A percentile compares a stretch with the other conserved stretches of the same genome.
phyloP scores from a whole-genome alignment of 2,797 vertebrate genomes.

The Cyclopterus lumpus region DNA sequence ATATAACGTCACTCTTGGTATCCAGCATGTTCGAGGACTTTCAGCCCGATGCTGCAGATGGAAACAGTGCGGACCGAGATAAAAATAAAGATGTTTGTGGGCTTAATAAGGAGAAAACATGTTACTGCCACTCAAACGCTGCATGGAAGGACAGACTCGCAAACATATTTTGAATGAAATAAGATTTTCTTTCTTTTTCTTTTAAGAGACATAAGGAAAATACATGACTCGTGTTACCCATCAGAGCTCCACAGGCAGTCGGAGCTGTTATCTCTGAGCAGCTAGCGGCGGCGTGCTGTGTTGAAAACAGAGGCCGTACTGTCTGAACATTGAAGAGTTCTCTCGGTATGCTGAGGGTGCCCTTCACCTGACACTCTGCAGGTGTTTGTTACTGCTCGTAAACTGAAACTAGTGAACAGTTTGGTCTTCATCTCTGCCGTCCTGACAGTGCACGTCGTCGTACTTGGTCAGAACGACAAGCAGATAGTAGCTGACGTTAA shows the following conservation, averaged over 20 bases:
- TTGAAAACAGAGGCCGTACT: conserved; percentile 13
- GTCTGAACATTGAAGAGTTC: conserved; percentile 13
- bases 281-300: conserved; percentile 1
- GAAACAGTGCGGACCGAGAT: not conserved
- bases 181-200: not conserved
- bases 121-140: not conserved
- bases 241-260: not conserved
- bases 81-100: not conserved
- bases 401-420: not conserved
- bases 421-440: not conserved
- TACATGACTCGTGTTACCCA: not conserved
- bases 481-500: not conserved
- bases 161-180: not conserved
- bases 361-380: conserved; percentile 22
- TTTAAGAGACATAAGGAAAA: not conserved
- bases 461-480: not conserved
- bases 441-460: not conserved
- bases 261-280: not conserved
- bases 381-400: not conserved
- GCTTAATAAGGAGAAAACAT: not conserved
- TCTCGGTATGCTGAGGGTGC: conserved; percentile 15
- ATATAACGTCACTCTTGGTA: conserved; percentile 15
- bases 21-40: not conserved
- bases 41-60: conserved; percentile 18
- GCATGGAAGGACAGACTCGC: not conserved